Percentiles rank a stretch among this genome's conserved stretches.
These are phyloP conservation scores for Caenorhabditis remanei DNA, from an alignment of 1,140 invertebrate genomes.

Conservation along the genomic window DNA sequence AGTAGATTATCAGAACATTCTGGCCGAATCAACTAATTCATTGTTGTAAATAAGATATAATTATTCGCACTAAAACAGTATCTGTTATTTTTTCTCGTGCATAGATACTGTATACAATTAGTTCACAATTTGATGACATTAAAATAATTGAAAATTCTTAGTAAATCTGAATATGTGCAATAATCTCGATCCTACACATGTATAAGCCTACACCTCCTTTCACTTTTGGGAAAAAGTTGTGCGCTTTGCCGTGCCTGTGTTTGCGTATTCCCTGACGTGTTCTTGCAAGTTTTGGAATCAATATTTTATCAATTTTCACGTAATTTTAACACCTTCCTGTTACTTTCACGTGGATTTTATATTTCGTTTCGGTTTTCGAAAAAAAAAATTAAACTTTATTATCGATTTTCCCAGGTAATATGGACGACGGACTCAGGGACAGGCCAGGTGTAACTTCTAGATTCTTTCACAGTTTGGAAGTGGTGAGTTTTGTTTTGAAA, in stretches of 20 bases:
- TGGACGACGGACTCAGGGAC: constrained; percentile 67
- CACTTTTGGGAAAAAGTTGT: background rate
- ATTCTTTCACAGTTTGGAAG: constrained; percentile 66
- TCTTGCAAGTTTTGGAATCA: constrained; percentile 12
- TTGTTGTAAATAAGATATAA: too few species aligned
- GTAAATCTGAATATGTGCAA: too few species aligned
- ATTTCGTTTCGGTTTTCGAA: background rate
- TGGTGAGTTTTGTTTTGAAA: constrained; percentile 56
- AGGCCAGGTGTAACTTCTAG: constrained; percentile 66
- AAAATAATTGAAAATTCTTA: too few species aligned
- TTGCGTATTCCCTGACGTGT: constrained; percentile 43
- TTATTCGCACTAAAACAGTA: too few species aligned
- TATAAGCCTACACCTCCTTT: too few species aligned
- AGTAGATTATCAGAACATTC: too few species aligned
- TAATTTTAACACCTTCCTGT: background rate
- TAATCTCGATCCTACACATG: too few species aligned
- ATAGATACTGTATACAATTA: too few species aligned
- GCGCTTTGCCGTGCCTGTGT: constrained; percentile 14
- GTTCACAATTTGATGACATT: too few species aligned
- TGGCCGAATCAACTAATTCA: too few species aligned
- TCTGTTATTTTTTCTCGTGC: too few species aligned
- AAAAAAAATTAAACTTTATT: background rate
- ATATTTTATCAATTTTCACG: constrained; percentile 17
- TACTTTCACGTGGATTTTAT: background rate
- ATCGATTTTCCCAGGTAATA: constrained; percentile 10